Evolutionary conservation across 1,140 invertebrate genomes (phyloP), one percentile per base, ranked within the genome.

Genomic region (Polypedilum vanderplanki): DNA sequence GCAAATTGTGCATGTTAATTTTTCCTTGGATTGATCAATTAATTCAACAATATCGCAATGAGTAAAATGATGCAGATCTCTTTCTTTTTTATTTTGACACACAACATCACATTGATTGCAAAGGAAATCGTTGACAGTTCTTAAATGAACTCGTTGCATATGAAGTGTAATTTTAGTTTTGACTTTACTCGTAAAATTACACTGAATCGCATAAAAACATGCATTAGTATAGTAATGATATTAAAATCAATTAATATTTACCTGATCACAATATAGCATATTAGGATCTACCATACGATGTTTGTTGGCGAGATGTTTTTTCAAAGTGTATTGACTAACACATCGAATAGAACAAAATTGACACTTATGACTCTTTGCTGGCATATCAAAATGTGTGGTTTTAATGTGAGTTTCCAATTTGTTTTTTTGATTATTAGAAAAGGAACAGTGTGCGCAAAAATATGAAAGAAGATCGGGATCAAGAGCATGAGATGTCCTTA

Each of bases 281-380:
- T 57, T 57, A n/a, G 46, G 46, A 57, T 57, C 46, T 57, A 57
- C 4, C 3, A 57, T 12, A 12, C n/a, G 12, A 12, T 57, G 46
- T n/a, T 57, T 57, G 3, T 57, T 57, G 46, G 46, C 46, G n/a
- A 57, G 46, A 57, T 57, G 46, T n/a, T 57, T 57, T 57, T n/a
- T 9, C n/a, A 57, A 57, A 57, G 12, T 57, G 3, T 57, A n/a
- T 57, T 57, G 46, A 57, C 46, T 57, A n/a, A 57, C 46, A 15
- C 46, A 57, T 15, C 12, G 12, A 15, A 57, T n/a, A 15, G 46
- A 4, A 57, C 46, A 57, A 57, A n/a, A 57, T 15, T n/a, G 46
- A 57, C 46, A 57, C 3, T 57, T 12, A 15, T 57, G n/a, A n/a
- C 12, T 57, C 46, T 57, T 57, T 15, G 12, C 46, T 12, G 46